phyloP scores from a whole-genome alignment of 2,888 invertebrate genomes.

The Sinohyriopsis cumingii region DNA sequence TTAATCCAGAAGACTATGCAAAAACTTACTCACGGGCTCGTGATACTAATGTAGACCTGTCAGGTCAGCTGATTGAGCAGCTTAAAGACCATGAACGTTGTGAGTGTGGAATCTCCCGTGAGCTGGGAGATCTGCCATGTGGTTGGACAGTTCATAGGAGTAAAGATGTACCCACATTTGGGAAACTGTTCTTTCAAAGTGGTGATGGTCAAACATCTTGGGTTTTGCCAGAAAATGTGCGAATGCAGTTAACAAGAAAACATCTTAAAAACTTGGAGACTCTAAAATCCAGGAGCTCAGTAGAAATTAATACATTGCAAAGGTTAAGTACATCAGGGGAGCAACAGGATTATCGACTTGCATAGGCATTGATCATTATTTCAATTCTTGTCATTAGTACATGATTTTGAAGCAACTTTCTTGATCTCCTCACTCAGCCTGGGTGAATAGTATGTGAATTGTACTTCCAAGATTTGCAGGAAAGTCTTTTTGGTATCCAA shows the following conservation, averaged over 20 bases:
- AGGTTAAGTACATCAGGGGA: no score
- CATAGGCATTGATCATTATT: no score
- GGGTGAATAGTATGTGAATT: no score
- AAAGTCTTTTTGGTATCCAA: no score
- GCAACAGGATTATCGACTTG: no score
- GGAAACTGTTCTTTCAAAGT: constrained; percentile 53
- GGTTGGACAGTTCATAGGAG: constrained; percentile 60
- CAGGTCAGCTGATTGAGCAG: constrained; percentile 44
- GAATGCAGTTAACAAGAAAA: constrained; percentile 34
- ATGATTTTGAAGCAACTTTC: no score
- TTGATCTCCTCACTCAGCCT: no score
- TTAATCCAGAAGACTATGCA: constrained; percentile 18
- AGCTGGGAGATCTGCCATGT: constrained; percentile 45
- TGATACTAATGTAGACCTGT: constrained; percentile 41
- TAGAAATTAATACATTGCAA: no score
- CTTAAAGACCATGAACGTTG: constrained; percentile 49
- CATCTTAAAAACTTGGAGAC: constrained; percentile 30
- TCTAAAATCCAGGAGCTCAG: neutral
- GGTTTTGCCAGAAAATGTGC: constrained; percentile 46
- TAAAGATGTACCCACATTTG: constrained; percentile 40
- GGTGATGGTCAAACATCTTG: constrained; percentile 49
- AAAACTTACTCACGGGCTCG: constrained; percentile 48
- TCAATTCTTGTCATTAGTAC: no score
- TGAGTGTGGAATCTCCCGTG: constrained; percentile 56
- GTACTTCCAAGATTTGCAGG: no score